Base-by-base conservation (phyloP, 1,140 invertebrate species). In the Hycleus cichorii region DNA sequence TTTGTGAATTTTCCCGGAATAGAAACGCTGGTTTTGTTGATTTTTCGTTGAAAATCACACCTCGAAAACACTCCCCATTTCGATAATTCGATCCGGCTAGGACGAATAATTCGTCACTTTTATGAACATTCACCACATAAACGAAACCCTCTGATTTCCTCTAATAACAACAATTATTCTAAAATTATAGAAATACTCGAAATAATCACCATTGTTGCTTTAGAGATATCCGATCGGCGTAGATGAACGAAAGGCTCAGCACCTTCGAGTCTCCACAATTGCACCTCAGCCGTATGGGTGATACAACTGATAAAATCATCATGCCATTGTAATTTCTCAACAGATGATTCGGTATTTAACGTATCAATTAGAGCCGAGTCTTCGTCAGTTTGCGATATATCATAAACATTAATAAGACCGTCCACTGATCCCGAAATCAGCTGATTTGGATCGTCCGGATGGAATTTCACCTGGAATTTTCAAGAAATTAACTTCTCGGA, bases 391-490 rank as follows among this genome's bases (percentile, higher is more conserved):
- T 93, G 76, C 46, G 77, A 80, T 1, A 95, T 76, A 71, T 95
- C 87, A 73, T 86, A 96, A 12, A 92, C 69, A 76, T 95, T 95
- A 0, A 95, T 83, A 1, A 95, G 76, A 0, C 92, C 91, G 76
- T 96, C 93, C 0, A 84, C 83, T 18, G 89, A 87, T 0, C 89
- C 89, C 0, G 87, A 84, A 44, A 84, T 81, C 45, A 96, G 68
- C 12, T 79, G 74, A 71, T 91, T 82, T 7, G 78, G 72, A 69
- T 88, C 82, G n/a, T 63, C 74, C 40, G 84, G 78, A 78, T 93
- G 87, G 74, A 95, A 97, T 64, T 81, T 69, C 3, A 72, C 62
- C 66, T 70, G 47, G n/a, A 60, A 57, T 40, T 39, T n/a, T 39
- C 25, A 11, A n/a, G 26, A 18, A 54, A 59, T 47, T 47, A 42